Conservation (phyloP, 1,140 invertebrate species). For the Andricus grossulariae region DNA sequence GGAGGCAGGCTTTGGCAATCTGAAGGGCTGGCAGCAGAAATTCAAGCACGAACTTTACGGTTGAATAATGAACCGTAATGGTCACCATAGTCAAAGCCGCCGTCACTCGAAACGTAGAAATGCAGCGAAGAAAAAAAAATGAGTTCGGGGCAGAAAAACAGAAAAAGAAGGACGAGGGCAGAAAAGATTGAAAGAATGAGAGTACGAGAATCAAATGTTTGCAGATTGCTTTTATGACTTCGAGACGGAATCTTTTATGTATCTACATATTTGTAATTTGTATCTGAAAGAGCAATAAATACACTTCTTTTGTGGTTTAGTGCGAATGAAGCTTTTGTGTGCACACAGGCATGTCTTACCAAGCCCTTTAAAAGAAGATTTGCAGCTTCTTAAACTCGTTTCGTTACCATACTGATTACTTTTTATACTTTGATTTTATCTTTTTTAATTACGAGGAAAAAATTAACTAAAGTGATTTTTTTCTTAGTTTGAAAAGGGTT, state of each 20-base stretch:
- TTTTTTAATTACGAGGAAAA: too few relatives aligned
- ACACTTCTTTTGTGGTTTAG: background rate
- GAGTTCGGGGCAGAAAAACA: background rate
- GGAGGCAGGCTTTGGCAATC: background rate
- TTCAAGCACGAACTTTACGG: constrained; percentile 47
- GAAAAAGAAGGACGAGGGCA: background rate
- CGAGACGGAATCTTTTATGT: constrained; percentile 1
- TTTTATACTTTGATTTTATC: too few relatives aligned
- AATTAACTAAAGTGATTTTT: too few relatives aligned
- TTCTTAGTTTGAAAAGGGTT: too few relatives aligned
- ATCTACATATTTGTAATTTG: constrained; percentile 2
- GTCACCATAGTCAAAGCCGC: constrained; percentile 16
- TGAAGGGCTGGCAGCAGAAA: constrained; percentile 13
- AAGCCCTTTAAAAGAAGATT: too few relatives aligned
- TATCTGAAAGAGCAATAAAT: background rate
- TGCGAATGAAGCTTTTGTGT: background rate
- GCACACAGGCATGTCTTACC: too few relatives aligned
- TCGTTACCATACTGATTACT: too few relatives aligned
- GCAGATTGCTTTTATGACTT: constrained; percentile 8
- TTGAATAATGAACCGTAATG: constrained; percentile 50
- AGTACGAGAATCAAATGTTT: background rate
- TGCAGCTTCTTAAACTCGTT: too few relatives aligned
- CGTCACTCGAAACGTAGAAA: background rate
- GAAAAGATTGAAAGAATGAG: constrained; percentile 35
- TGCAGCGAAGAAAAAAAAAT: constrained; percentile 26